These are phyloP conservation scores for Drosophila longiperda DNA, from an alignment of 2,888 invertebrate genomes.

Conservation along the genomic window DNA sequence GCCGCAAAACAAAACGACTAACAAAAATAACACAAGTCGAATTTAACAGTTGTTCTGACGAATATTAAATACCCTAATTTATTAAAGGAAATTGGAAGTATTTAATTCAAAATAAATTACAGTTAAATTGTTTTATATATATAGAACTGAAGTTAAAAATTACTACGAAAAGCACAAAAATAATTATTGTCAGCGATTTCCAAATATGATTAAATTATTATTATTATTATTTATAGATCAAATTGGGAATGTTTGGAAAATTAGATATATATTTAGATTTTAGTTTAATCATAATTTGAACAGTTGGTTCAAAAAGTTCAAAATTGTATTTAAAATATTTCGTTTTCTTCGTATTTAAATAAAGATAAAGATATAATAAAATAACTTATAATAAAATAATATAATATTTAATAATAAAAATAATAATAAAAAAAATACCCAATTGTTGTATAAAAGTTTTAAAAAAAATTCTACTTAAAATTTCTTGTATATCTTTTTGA, in stretches of 20 bases:
- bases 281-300: not conserved
- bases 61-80: slow-evolving; percentile 8
- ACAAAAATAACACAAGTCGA: slow-evolving; percentile 8
- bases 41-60: not conserved
- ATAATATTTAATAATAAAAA: too few relatives aligned
- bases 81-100: not conserved
- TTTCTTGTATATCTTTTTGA: too few relatives aligned
- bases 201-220: not conserved
- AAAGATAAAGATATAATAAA: too few relatives aligned
- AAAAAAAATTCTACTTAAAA: too few relatives aligned
- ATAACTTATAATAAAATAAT: too few relatives aligned
- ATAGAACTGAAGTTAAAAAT: not conserved
- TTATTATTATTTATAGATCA: not conserved
- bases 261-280: not conserved
- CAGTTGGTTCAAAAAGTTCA: not conserved
- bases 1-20: slow-evolving; percentile 50
- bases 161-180: not conserved
- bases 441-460: too few relatives aligned
- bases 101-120: too few relatives aligned
- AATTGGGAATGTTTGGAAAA: not conserved
- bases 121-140: too few relatives aligned
- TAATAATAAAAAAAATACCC: too few relatives aligned
- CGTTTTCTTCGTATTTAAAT: too few relatives aligned
- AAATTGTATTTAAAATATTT: too few relatives aligned
- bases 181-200: not conserved